Conservation (phyloP, 2,113 vertebrate species). For the Lepus europaeus region DNA sequence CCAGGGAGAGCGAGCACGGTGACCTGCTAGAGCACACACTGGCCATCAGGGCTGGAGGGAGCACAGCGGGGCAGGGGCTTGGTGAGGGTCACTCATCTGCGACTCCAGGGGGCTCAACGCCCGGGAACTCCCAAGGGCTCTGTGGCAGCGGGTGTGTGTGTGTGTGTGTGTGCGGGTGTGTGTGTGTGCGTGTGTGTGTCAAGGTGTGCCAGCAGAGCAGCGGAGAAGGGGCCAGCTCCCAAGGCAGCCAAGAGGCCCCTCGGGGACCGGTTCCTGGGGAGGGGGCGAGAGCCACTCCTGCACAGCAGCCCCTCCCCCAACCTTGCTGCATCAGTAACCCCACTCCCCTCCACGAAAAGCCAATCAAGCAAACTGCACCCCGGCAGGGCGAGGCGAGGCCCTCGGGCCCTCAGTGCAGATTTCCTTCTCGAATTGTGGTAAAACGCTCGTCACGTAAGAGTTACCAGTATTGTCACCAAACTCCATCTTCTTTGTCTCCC, state of each 20-base stretch:
- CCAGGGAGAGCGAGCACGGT: neutral
- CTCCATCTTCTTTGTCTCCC: neutral
- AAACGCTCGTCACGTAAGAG: neutral
- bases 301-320: neutral
- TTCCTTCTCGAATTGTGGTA: neutral
- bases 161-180: no score
- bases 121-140: neutral
- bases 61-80: neutral
- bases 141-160: neutral
- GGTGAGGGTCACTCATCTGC: neutral
- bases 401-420: no score
- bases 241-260: neutral
- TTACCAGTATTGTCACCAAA: neutral
- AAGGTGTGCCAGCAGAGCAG: neutral
- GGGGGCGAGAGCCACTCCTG: neutral
- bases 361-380: neutral
- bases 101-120: neutral
- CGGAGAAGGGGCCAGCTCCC: neutral
- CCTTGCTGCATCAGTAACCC: neutral
- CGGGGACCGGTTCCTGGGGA: neutral
- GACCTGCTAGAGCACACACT: neutral
- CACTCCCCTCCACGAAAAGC: neutral
- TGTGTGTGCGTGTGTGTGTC: no score
- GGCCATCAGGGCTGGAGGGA: neutral
- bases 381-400: no score